Conservation (phyloP, 2,888 invertebrate species). For the Spatulosminthurus flaviceps region DNA sequence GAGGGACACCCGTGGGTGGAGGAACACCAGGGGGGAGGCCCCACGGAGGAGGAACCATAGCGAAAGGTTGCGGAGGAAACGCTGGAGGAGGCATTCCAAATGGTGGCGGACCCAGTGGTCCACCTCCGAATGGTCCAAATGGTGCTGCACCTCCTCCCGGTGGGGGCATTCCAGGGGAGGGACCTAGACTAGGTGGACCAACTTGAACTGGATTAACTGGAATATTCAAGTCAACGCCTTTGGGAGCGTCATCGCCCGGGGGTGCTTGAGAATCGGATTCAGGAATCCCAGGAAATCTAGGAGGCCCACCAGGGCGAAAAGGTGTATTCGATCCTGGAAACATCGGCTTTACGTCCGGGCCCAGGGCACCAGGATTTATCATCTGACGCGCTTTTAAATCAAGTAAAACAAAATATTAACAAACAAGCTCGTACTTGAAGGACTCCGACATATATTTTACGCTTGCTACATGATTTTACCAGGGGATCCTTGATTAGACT, state of each 20-base stretch:
- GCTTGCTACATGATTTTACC: background rate
- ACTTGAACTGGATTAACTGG: slow-evolving; percentile 41
- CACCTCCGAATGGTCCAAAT: slow-evolving; percentile 57
- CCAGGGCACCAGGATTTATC: background rate
- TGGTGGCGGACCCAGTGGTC: slow-evolving; percentile 67
- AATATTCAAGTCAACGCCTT: background rate
- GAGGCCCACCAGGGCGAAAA: background rate
- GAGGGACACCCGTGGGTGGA: slow-evolving; percentile 64
- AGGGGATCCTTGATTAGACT: background rate
- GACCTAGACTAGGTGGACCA: slow-evolving; percentile 59
- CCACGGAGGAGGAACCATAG: slow-evolving; percentile 54
- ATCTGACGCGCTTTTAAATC: background rate
- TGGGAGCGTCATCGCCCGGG: background rate
- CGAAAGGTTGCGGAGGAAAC: slow-evolving; percentile 66
- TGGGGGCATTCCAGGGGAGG: slow-evolving; percentile 50
- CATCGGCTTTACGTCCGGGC: background rate
- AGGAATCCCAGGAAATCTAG: slow-evolving; percentile 6
- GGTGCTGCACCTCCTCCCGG: slow-evolving; percentile 62
- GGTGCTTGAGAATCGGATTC: slow-evolving; percentile 22
- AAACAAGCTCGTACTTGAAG: too few relatives aligned
- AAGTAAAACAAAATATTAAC: background rate
- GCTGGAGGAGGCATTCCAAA: slow-evolving; percentile 79
- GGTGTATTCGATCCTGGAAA: slow-evolving; percentile 12
- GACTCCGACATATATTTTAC: too few relatives aligned
- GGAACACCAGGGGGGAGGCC: slow-evolving; percentile 57